Evolutionary conservation across 2,797 vertebrate genomes (phyloP).

Genomic region (Tauraco hartlaubi): DNA sequence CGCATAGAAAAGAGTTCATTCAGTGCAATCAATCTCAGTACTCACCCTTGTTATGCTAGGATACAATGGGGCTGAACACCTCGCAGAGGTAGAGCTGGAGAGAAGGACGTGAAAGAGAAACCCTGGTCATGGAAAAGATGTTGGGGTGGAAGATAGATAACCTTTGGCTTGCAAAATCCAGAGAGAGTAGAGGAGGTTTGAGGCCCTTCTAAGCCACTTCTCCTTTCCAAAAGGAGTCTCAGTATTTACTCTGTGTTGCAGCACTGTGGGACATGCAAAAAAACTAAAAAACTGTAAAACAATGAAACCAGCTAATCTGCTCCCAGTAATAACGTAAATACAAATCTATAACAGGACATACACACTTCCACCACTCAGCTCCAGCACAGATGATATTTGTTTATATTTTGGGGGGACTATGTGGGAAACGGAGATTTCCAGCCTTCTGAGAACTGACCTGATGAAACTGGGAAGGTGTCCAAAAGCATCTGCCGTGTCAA

Average conservation of each 20-base stretch:
- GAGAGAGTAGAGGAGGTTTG: not conserved
- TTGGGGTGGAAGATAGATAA: not conserved
- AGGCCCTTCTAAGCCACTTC: not conserved
- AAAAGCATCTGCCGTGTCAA: not conserved
- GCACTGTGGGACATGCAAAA: not conserved
- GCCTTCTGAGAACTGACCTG: slow-evolving; percentile 2
- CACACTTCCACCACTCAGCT: not conserved
- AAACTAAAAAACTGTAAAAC: not conserved
- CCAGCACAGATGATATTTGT: not conserved
- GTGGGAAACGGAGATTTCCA: slow-evolving; percentile 37
- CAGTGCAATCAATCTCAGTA: not conserved
- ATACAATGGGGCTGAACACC: not conserved
- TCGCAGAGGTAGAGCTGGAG: not conserved
- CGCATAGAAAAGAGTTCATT: not conserved
- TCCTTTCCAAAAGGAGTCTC: not conserved
- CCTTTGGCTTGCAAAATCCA: not conserved
- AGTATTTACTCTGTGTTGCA: not conserved
- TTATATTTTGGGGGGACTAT: not conserved
- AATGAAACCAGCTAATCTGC: not conserved
- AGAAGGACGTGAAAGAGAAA: not conserved
- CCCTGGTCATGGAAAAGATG: not conserved
- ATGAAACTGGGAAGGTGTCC: slow-evolving; percentile 41
- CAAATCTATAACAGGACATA: not conserved
- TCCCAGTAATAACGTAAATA: slow-evolving; percentile 14
- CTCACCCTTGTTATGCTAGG: not conserved